Evolutionary conservation across 1,140 invertebrate species (phyloP).

Genomic region (Eubasilissa regina): DNA sequence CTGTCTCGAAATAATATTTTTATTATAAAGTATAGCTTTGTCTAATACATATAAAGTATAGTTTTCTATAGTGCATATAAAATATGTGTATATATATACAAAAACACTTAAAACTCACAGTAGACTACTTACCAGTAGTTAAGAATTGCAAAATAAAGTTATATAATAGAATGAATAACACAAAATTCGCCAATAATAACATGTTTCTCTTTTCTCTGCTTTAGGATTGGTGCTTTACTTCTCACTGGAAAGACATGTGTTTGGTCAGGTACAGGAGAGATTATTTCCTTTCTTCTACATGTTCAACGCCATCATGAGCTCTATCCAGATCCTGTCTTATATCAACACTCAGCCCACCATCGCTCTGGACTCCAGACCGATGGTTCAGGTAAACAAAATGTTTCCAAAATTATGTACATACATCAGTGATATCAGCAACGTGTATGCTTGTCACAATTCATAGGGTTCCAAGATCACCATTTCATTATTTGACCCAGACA

Average conservation of each 20-base stretch:
- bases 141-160: too few species aligned
- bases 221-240: constrained; percentile 88
- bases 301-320: constrained; percentile 81
- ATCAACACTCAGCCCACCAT: constrained; percentile 60
- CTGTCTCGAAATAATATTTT: too few species aligned
- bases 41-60: too few species aligned
- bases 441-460: too few species aligned
- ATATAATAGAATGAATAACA: too few species aligned
- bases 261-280: constrained; percentile 86
- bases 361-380: constrained; percentile 25
- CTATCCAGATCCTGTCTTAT: constrained; percentile 80
- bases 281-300: constrained; percentile 90
- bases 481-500: too few species aligned
- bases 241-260: constrained; percentile 84
- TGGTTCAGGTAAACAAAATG: constrained; percentile 49
- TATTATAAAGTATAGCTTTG: too few species aligned
- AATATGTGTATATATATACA: not conserved
- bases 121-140: too few species aligned
- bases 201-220: constrained; percentile 54
- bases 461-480: too few species aligned
- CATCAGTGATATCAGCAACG: too few species aligned
- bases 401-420: too few species aligned
- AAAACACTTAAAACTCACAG: not conserved
- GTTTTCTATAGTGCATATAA: not conserved
- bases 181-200: too few species aligned